Evolutionary conservation across 2,888 invertebrate species (phyloP).

Genomic region (Rhagophthalmus giganteus): DNA sequence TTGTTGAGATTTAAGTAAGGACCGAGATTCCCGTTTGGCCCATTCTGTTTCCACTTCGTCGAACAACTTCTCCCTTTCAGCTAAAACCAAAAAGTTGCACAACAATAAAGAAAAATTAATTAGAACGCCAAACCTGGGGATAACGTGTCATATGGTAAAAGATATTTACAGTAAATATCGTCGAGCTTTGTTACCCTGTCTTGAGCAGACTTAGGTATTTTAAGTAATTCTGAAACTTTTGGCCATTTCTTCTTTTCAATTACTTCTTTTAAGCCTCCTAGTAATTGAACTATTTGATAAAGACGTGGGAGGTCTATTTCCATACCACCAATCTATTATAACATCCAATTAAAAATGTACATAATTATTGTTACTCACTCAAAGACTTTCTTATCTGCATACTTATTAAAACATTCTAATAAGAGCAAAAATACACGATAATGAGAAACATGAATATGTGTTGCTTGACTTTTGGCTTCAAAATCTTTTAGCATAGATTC

Average conservation of each 20-base stretch:
- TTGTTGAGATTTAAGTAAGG: slow-evolving; percentile 41
- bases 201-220: slow-evolving; percentile 76
- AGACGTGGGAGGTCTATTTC: slow-evolving; percentile 87
- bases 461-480: too few relatives aligned
- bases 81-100: slow-evolving; percentile 55
- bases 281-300: slow-evolving; percentile 80
- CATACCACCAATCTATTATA: slow-evolving; percentile 87
- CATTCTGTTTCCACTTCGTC: slow-evolving; percentile 75
- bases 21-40: slow-evolving; percentile 65
- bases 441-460: too few relatives aligned
- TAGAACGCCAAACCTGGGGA: slow-evolving; percentile 67
- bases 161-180: slow-evolving; percentile 86
- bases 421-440: too few relatives aligned
- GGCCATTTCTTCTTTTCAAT: slow-evolving; percentile 89
- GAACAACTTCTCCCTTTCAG: slow-evolving; percentile 73
- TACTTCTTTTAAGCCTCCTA: slow-evolving; percentile 84
- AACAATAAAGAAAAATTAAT: too few relatives aligned
- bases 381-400: too few relatives aligned
- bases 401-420: too few relatives aligned
- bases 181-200: slow-evolving; percentile 83
- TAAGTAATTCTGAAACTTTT: slow-evolving; percentile 85
- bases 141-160: slow-evolving; percentile 85
- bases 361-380: too few relatives aligned
- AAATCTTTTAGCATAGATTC: too few relatives aligned
- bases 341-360: too few relatives aligned